Percentiles rank a stretch among this genome's conserved stretches.
Conservation (phyloP, 2,797 vertebrate genomes). For the Xiphorhynchus erythropygius region DNA sequence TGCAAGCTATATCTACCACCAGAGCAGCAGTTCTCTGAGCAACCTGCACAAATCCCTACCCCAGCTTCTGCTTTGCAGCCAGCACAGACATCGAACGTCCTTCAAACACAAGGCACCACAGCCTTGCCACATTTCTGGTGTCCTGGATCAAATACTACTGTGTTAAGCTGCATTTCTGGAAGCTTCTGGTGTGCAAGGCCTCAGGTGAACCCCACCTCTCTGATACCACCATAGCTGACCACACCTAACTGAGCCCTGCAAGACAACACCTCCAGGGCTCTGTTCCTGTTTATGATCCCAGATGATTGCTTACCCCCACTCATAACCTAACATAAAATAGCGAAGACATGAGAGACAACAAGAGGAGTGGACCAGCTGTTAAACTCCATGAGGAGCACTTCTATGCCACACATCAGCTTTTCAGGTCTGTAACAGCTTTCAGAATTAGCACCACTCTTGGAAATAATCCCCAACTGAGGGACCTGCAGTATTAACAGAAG, state of each 20-base stretch:
- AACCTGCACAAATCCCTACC: background rate
- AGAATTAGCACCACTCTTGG: background rate
- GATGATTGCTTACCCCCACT: rapidly evolving
- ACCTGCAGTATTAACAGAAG: background rate
- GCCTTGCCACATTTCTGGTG: background rate
- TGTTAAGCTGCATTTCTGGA: background rate
- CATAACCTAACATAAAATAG: background rate
- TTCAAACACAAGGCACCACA: background rate
- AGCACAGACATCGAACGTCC: background rate
- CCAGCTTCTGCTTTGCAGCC: background rate
- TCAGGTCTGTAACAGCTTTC: background rate
- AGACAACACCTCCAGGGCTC: background rate
- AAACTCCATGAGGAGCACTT: background rate
- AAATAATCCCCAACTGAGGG: background rate
- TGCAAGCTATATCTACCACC: background rate
- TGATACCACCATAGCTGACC: background rate
- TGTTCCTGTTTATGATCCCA: background rate
- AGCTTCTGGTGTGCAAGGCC: background rate
- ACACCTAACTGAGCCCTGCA: background rate
- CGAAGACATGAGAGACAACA: background rate
- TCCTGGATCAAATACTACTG: background rate
- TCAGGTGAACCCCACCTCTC: background rate
- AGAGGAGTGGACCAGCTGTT: background rate
- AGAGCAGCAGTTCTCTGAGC: background rate
- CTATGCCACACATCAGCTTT: background rate